Percentiles rank a stretch among this genome's conserved stretches.
phyloP scores from a whole-genome alignment of 2,888 invertebrate genomes.

The Papilio demoleus region DNA sequence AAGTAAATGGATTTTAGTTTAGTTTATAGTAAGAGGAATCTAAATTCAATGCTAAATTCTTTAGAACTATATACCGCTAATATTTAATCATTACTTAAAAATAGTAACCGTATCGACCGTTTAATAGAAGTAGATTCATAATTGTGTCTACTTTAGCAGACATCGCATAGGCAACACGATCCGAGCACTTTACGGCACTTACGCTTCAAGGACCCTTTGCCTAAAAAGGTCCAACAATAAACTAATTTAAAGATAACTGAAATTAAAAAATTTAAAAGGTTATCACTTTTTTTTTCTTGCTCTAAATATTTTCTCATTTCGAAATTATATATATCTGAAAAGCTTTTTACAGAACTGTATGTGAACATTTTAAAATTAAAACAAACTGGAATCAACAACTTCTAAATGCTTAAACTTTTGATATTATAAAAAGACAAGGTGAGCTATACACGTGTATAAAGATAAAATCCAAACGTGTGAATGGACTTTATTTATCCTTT shows the following conservation, averaged over 20 bases:
- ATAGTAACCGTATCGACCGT: constrained; percentile 13
- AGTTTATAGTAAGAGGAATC: too few species aligned
- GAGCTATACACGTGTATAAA: not conserved
- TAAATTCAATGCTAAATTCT: too few species aligned
- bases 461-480: not conserved
- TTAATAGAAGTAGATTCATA: constrained; percentile 8
- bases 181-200: constrained; percentile 34
- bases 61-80: too few species aligned
- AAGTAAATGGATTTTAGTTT: too few species aligned
- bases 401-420: too few species aligned
- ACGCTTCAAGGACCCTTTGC: constrained; percentile 37
- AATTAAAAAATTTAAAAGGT: constrained; percentile 18
- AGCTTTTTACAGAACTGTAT: too few species aligned
- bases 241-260: constrained; percentile 12
- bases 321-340: too few species aligned
- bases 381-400: too few species aligned
- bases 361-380: too few species aligned
- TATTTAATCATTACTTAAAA: not conserved
- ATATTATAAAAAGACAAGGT: too few species aligned
- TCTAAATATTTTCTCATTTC: too few species aligned
- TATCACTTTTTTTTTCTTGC: too few species aligned
- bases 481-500: constrained; percentile 2
- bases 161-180: constrained; percentile 7
- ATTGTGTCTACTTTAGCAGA: constrained; percentile 12
- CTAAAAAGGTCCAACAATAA: constrained; percentile 32